A percentile compares a stretch with the other conserved stretches of the same genome.
Conservation (phyloP, 2,888 invertebrate genomes). For the Drosophila limbata region DNA sequence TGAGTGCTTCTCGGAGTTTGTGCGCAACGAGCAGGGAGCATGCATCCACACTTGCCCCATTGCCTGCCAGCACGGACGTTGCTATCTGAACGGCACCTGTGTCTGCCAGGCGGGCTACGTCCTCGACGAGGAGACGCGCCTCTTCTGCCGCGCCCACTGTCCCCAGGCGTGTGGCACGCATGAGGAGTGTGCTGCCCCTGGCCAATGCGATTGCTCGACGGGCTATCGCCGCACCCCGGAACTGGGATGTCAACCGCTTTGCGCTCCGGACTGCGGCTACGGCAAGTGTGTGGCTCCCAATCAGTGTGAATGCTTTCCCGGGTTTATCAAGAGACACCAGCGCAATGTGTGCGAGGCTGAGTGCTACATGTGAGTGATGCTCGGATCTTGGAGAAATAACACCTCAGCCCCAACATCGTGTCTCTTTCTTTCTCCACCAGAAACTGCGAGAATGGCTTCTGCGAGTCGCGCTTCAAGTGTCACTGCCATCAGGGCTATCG, state of each 20-base stretch:
- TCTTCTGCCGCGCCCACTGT: conserved; percentile 83
- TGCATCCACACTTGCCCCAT: conserved; percentile 90
- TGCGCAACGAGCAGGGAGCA: conserved; percentile 80
- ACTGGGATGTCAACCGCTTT: conserved; percentile 83
- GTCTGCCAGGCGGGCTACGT: conserved; percentile 86
- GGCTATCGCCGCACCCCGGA: conserved; percentile 78
- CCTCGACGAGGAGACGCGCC: conserved; percentile 80
- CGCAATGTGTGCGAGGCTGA: conserved; percentile 82
- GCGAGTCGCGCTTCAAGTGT: conserved; percentile 85
- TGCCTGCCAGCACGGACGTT: conserved; percentile 89
- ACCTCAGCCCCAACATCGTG: neutral
- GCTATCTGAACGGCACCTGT: conserved; percentile 88
- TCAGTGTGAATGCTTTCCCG: conserved; percentile 84
- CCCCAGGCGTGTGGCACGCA: conserved; percentile 83
- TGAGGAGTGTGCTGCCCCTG: conserved; percentile 75
- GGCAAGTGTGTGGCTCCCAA: conserved; percentile 83
- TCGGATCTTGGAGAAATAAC: neutral
- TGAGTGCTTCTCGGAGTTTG: conserved; percentile 82
- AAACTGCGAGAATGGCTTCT: conserved; percentile 86
- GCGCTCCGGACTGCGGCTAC: conserved; percentile 83
- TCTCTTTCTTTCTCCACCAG: conserved; percentile 36
- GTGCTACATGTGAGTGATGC: conserved; percentile 78
- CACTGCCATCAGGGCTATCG: conserved; percentile 83
- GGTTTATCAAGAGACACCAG: conserved; percentile 82
- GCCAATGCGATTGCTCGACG: conserved; percentile 72